Base-by-base conservation (phyloP, 2,888 invertebrate species). In the Perizoma affinitatum region DNA sequence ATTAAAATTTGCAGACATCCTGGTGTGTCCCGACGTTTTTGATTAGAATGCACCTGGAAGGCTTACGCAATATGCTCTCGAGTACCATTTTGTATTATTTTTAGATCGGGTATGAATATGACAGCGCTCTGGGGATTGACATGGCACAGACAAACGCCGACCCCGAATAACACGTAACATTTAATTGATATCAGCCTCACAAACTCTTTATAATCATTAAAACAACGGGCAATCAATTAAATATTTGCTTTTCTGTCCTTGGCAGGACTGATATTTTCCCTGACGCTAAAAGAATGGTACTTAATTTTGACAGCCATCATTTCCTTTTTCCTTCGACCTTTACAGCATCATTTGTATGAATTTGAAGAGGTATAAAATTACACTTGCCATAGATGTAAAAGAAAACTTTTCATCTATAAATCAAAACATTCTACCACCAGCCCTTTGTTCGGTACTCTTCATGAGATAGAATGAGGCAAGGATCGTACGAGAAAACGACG, bases 1-100 rank as follows among this genome's bases (percentile, higher is more conserved):
- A 86, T 87, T 84, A 87, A 87, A 88, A 87, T 85, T 84, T 82
- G 75, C 80, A 63, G 76, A 77, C 75, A 76, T 74, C 74, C 78
- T 71, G 70, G 67, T 70, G 68, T 72, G 73, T 75, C 76, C 75
- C 74, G 73, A 75, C 78, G 74, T 72, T 74, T 85, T 82, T 86
- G 84, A 87, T 86, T 84, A 84, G 79, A 70, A 79, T 86, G 84
- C 83, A 88, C 79, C 83, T 85, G 81, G 70, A 84, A 76, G 75
- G 79, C 70, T 83, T 77, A 82, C 78, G 82, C 80, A 79, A 78
- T 73, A 57, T 56, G 51, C 60, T 63, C 45, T 54, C 54, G 42
- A 48, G 54, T 57, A 57, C 52, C 9, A 51, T 54, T 54, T 56
- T 63, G 51, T 49, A 64, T 67, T 62, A 54, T 67, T 65, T 61